These are phyloP conservation scores for Bettongia penicillata DNA, from an alignment of 2,113 vertebrate species.

Conservation along the genomic window DNA sequence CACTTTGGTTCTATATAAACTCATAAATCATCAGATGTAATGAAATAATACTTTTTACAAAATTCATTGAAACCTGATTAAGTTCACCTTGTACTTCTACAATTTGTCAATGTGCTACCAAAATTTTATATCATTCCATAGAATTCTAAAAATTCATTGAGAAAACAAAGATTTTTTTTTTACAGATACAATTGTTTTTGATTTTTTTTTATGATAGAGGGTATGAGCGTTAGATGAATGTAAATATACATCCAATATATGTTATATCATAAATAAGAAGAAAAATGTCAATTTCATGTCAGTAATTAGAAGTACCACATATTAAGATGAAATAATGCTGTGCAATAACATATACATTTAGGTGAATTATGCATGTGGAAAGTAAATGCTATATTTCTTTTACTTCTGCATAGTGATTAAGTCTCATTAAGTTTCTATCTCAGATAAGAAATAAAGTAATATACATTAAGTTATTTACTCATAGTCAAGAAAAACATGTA, in stretches of 20 bases:
- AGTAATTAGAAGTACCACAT: neutral
- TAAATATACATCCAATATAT: neutral
- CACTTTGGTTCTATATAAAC: neutral
- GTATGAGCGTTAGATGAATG: neutral
- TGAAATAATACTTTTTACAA: neutral
- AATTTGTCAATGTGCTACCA: neutral
- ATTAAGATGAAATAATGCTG: neutral
- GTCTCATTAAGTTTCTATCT: neutral
- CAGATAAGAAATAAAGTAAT: neutral
- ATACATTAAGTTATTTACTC: neutral
- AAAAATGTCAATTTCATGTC: neutral
- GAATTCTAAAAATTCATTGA: neutral
- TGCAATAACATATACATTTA: neutral
- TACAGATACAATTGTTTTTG: too few relatives aligned
- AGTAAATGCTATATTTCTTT: neutral
- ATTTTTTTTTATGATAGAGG: neutral
- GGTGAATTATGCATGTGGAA: neutral
- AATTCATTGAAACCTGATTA: neutral
- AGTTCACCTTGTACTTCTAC: neutral
- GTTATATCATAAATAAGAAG: neutral
- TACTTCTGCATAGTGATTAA: neutral
- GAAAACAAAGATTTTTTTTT: neutral
- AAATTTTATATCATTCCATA: neutral
- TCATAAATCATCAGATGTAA: neutral
- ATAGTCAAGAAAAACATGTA: neutral